These are phyloP conservation scores for Phocoena phocoena DNA, from an alignment of 2,113 vertebrate genomes.

Conservation along the genomic window DNA sequence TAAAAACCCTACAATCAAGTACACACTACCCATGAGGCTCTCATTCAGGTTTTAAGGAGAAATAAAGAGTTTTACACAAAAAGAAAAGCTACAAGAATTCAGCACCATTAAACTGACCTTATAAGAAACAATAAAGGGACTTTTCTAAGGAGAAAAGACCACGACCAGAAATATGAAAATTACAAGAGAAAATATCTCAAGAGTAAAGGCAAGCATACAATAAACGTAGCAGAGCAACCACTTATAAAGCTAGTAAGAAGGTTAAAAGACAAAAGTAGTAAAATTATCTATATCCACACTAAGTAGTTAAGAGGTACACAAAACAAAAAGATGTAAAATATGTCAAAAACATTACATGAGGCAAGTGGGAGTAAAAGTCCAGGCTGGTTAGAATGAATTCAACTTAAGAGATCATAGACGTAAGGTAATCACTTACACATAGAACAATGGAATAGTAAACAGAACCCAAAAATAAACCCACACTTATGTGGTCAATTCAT, in stretches of 20 bases:
- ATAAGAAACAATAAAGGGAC: background rate
- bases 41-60: background rate
- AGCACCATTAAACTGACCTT: background rate
- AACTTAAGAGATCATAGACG: background rate
- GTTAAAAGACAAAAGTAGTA: background rate
- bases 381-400: background rate
- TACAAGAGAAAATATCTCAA: background rate
- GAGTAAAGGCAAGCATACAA: background rate
- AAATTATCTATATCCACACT: background rate
- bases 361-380: background rate
- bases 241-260: background rate
- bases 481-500: background rate
- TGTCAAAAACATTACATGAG: background rate
- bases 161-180: background rate
- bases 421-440: background rate
- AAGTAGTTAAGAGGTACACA: background rate
- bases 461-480: background rate
- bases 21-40: background rate
- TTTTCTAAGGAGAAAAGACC: background rate
- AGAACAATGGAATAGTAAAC: background rate
- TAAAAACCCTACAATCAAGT: background rate
- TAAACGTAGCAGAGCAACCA: background rate
- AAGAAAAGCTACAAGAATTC: background rate
- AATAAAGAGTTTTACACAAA: background rate
- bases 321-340: background rate